Percentiles rank a stretch among this genome's conserved stretches.
Evolutionary conservation across 2,797 vertebrate species (phyloP).

Genomic region (Anolis apletophallus): DNA sequence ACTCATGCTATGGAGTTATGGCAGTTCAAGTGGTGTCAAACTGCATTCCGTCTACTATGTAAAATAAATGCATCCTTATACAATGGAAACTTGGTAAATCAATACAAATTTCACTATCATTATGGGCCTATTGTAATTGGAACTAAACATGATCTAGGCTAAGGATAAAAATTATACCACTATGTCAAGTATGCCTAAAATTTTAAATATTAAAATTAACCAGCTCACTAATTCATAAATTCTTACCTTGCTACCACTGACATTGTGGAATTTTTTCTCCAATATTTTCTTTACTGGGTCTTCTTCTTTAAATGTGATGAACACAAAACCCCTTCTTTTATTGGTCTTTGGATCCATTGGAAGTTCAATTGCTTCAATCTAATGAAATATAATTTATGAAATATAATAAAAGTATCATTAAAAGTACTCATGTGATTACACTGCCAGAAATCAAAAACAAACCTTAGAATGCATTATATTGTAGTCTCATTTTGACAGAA

Average conservation of each 20-base stretch:
- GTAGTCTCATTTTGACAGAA: background rate
- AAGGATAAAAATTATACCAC: background rate
- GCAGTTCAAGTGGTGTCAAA: no score
- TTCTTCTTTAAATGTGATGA: slow-evolving; percentile 97
- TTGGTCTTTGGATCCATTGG: slow-evolving; percentile 96
- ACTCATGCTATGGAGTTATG: no score
- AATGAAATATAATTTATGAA: slow-evolving; percentile 45
- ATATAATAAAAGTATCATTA: background rate
- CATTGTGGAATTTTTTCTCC: slow-evolving; percentile 97
- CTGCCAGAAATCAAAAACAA: background rate
- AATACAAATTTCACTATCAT: no score
- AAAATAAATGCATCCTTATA: no score
- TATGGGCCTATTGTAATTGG: no score
- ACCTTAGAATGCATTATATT: background rate
- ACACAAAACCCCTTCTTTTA: slow-evolving; percentile 97
- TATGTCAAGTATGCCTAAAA: background rate
- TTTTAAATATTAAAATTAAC: background rate
- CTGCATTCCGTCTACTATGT: no score
- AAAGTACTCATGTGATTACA: background rate
- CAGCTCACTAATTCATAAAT: background rate
- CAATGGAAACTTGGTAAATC: no score
- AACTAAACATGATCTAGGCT: no score
- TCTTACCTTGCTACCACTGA: slow-evolving; percentile 92
- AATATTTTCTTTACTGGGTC: slow-evolving; percentile 93
- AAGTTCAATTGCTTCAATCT: slow-evolving; percentile 97